A percentile compares a stretch with the other conserved stretches of the same genome.
Evolutionary conservation across 2,888 invertebrate genomes (phyloP).

Genomic region (Stramonita haemastoma): DNA sequence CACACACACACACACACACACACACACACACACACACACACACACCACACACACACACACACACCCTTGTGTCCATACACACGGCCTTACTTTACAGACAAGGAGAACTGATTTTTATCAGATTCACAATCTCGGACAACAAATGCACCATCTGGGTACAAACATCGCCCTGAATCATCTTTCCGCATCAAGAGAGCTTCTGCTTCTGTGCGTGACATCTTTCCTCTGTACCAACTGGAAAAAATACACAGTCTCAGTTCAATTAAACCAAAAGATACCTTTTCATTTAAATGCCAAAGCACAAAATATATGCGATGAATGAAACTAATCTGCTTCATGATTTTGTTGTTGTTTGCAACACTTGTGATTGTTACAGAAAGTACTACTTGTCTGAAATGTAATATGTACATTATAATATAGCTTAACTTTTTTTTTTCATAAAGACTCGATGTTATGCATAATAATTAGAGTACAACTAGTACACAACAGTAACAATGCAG

Average conservation of each 20-base stretch:
- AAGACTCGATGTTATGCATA: too few species aligned
- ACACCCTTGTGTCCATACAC: too few species aligned
- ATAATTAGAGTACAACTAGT: too few species aligned
- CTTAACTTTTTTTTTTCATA: too few species aligned
- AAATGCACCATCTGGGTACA: slow-evolving; percentile 92
- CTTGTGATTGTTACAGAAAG: background rate
- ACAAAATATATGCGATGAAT: background rate
- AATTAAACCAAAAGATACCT: background rate
- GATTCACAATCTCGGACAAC: slow-evolving; percentile 99
- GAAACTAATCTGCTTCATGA: background rate
- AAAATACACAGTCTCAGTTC: background rate
- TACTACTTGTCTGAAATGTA: background rate
- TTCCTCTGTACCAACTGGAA: slow-evolving; percentile 96
- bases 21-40: background rate
- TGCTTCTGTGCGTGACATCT: slow-evolving; percentile 97
- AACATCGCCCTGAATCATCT: slow-evolving; percentile 79
- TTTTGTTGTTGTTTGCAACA: background rate
- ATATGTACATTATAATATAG: background rate
- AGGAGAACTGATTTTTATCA: slow-evolving; percentile 98
- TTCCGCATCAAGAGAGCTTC: slow-evolving; percentile 93
- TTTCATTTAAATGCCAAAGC: background rate
- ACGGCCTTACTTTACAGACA: slow-evolving; percentile 96
- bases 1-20: background rate
- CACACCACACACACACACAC: background rate
- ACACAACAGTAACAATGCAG: too few species aligned